phyloP scores from a whole-genome alignment of 2,888 invertebrate species.

The Perithous albicinctus region DNA sequence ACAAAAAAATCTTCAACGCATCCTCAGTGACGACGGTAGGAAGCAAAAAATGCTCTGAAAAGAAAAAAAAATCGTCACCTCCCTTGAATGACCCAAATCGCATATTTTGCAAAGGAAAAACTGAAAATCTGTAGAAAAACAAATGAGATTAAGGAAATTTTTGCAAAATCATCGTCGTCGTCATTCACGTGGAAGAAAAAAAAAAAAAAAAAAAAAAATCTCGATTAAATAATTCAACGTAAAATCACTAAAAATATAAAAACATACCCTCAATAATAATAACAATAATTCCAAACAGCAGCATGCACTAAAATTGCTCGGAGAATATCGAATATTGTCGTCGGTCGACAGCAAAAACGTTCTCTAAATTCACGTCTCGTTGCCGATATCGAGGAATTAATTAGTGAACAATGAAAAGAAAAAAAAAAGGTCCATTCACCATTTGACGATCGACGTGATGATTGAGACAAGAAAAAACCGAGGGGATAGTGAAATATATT shows the following conservation, averaged over 20 bases:
- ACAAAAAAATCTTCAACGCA: slow-evolving; percentile 2
- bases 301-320: too few relatives aligned
- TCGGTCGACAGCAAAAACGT: slow-evolving; percentile 6
- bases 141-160: too few relatives aligned
- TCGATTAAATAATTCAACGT: not conserved
- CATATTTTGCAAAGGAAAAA: too few relatives aligned
- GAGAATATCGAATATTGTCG: not conserved
- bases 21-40: not conserved
- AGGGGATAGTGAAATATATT: too few relatives aligned
- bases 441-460: not conserved
- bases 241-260: not conserved
- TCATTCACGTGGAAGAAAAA: not conserved
- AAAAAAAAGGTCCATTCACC: not conserved
- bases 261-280: slow-evolving; percentile 25
- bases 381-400: slow-evolving; percentile 14
- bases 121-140: too few relatives aligned
- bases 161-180: slow-evolving; percentile 8
- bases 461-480: not conserved
- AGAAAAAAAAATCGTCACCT: not conserved
- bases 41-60: slow-evolving; percentile 27
- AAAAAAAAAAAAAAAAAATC: not conserved
- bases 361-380: slow-evolving; percentile 14
- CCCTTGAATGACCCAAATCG: not conserved
- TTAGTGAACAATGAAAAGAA: slow-evolving; percentile 5
- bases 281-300: not conserved